These are phyloP conservation scores for Trisateles emortualis DNA, from an alignment of 2,888 invertebrate species.

Conservation along the genomic window DNA sequence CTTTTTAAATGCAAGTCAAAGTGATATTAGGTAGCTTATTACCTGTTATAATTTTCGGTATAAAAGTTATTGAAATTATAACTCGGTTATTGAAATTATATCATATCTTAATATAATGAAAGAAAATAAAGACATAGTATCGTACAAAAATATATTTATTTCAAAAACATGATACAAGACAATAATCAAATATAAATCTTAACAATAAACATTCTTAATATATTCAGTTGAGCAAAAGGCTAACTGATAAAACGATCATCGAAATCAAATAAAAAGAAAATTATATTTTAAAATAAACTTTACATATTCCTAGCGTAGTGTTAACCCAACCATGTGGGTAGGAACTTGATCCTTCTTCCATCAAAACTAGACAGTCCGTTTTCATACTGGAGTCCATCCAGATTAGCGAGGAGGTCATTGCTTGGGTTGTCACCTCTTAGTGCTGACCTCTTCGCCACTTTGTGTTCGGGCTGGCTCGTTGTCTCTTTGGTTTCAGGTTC, in stretches of 20 bases:
- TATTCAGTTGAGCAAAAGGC: background rate
- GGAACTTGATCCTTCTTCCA: conserved; percentile 77
- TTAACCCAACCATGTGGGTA: conserved; percentile 79
- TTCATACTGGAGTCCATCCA: conserved; percentile 68
- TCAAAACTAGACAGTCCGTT: conserved; percentile 64
- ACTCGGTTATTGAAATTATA: too few species aligned
- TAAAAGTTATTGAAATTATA: too few species aligned
- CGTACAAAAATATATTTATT: background rate
- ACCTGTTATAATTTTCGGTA: too few species aligned
- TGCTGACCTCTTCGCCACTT: conserved; percentile 70
- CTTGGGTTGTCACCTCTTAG: conserved; percentile 70
- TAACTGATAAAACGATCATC: too few species aligned
- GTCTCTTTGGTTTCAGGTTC: conserved; percentile 46
- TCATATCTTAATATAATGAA: too few species aligned
- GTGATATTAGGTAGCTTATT: too few species aligned
- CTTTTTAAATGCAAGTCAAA: too few species aligned
- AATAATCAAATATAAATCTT: background rate
- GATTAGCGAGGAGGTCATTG: conserved; percentile 71
- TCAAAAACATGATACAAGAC: background rate
- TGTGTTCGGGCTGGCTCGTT: conserved; percentile 51
- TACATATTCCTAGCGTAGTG: background rate
- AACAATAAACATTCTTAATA: background rate
- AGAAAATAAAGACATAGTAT: background rate
- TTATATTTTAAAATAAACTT: too few species aligned
- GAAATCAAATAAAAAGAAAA: too few species aligned